Conservation (phyloP, 2,113 vertebrate genomes). For the Dunckerocampus dactyliophorus region DNA sequence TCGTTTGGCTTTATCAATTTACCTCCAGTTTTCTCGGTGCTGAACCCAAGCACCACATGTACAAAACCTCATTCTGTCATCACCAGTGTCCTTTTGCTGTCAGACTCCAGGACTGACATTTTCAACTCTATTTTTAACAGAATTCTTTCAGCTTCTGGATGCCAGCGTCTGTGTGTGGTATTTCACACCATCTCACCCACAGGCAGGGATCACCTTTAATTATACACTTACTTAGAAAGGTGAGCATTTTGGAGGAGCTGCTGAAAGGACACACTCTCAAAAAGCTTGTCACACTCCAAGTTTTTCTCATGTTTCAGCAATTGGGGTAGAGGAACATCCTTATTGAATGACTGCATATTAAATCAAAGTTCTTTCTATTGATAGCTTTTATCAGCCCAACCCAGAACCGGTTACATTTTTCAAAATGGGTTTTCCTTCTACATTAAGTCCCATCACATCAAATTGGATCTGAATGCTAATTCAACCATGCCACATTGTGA, state of each 20-base stretch:
- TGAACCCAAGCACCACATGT: not conserved
- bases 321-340: not conserved
- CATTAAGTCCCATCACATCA: slow-evolving; percentile 1
- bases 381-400: slow-evolving; percentile 8
- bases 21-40: slow-evolving; percentile 3
- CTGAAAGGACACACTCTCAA: slow-evolving; percentile 42
- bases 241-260: slow-evolving; percentile 41
- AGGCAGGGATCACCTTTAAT: slow-evolving; percentile 64
- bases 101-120: slow-evolving; percentile 39
- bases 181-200: slow-evolving; percentile 36
- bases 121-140: slow-evolving; percentile 54
- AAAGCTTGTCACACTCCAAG: slow-evolving; percentile 23
- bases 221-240: slow-evolving; percentile 50
- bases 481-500: slow-evolving; percentile 11
- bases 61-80: slow-evolving; percentile 37
- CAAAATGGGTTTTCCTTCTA: slow-evolving; percentile 8
- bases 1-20: slow-evolving; percentile 6
- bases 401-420: slow-evolving; percentile 12
- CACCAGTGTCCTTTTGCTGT: slow-evolving; percentile 28
- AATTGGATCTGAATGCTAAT: slow-evolving; percentile 20
- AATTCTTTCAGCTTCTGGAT: slow-evolving; percentile 48
- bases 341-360: not conserved
- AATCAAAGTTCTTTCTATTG: not conserved
- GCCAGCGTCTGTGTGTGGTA: slow-evolving; percentile 16
- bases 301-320: not conserved